Evolutionary conservation across 2,888 invertebrate species (phyloP).

Genomic region (Megaustenia siamemsis): DNA sequence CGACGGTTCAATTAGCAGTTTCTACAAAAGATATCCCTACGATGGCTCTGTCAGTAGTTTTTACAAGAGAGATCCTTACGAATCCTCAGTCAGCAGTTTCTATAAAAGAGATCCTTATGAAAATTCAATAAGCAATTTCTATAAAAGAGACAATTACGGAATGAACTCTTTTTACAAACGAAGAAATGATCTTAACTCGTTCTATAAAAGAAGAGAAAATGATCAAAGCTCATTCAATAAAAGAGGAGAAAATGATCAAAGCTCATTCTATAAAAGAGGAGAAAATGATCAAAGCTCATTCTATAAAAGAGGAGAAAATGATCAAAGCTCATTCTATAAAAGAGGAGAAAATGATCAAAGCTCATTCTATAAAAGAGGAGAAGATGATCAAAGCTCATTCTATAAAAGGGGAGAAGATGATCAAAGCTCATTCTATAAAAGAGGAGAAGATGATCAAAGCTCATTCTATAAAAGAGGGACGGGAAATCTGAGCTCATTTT

Average conservation of each 20-base stretch:
- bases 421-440: not conserved
- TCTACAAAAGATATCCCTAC: conserved; percentile 10
- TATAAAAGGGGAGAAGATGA: not conserved
- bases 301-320: not conserved
- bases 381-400: not conserved
- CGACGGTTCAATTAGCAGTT: not conserved
- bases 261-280: conserved; percentile 14
- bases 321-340: conserved; percentile 10
- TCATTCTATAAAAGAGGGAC: conserved; percentile 15
- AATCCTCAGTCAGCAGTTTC: not conserved
- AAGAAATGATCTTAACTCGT: not conserved
- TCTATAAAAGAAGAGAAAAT: conserved; percentile 5
- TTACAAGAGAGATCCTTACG: conserved; percentile 1
- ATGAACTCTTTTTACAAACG: not conserved
- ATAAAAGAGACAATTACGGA: not conserved
- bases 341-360: not conserved
- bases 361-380: conserved; percentile 4
- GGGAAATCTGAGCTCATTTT: not conserved
- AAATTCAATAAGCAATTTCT: conserved; percentile 1
- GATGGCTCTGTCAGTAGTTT: not conserved
- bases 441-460: not conserved
- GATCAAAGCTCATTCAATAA: conserved; percentile 13
- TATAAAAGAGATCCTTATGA: conserved; percentile 5
- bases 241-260: not conserved
- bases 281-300: not conserved